phyloP scores from a whole-genome alignment of 1,140 invertebrate genomes.

The Diprion similis region DNA sequence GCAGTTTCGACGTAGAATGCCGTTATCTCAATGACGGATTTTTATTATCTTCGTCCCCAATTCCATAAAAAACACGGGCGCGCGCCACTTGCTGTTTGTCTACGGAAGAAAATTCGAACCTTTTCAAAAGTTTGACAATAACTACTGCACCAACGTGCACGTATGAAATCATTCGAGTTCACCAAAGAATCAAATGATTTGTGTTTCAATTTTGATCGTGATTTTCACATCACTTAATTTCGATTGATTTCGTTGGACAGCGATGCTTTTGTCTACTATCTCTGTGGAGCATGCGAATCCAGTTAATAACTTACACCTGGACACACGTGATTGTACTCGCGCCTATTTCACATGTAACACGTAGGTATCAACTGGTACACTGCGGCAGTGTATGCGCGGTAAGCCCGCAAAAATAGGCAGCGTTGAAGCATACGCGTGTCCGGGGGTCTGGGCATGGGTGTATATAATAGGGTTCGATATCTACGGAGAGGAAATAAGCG shows the following conservation, averaged over 20 bases:
- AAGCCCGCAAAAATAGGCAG: too few relatives aligned
- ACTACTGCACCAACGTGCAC: too few relatives aligned
- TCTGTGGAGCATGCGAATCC: neutral
- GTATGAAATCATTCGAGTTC: too few relatives aligned
- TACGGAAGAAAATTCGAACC: neutral
- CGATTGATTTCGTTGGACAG: neutral
- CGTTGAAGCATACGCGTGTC: too few relatives aligned
- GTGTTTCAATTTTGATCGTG: neutral
- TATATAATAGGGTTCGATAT: neutral
- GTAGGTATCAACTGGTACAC: neutral
- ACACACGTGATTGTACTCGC: neutral
- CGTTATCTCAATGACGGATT: conserved; percentile 33
- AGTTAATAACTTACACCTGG: neutral
- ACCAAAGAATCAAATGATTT: too few relatives aligned
- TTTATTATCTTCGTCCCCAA: conserved; percentile 31
- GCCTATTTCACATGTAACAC: neutral
- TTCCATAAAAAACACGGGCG: conserved; percentile 32
- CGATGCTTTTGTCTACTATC: neutral
- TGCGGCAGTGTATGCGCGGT: neutral
- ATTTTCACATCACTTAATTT: neutral
- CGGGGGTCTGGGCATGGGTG: too few relatives aligned
- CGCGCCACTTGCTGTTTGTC: conserved; percentile 20
- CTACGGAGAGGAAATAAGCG: neutral
- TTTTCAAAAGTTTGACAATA: neutral
- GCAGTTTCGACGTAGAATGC: conserved; percentile 27